These are phyloP conservation scores for Drosophila engyochracea DNA, from an alignment of 2,888 invertebrate genomes.

Conservation along the genomic window DNA sequence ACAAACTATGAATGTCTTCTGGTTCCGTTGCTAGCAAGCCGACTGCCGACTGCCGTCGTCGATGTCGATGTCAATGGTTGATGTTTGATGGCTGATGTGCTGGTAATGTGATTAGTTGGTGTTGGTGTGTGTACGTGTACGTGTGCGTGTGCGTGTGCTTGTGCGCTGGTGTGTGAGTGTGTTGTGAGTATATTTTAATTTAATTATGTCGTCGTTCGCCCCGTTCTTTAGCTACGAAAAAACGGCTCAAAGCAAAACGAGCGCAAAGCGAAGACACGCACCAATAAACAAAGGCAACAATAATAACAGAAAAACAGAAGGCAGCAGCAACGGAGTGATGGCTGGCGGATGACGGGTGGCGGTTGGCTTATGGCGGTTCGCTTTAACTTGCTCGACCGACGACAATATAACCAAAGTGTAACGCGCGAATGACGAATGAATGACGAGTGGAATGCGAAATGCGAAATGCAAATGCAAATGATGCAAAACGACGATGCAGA, in stretches of 20 bases:
- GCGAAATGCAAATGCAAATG: conserved; percentile 27
- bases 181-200: conserved; percentile 74
- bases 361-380: background rate
- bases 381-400: conserved; percentile 22
- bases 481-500: conserved; percentile 32
- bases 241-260: conserved; percentile 65
- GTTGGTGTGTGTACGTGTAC: conserved; percentile 4
- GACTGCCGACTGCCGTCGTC: conserved; percentile 47
- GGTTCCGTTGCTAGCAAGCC: conserved; percentile 41
- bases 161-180: conserved; percentile 25
- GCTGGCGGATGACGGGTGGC: background rate
- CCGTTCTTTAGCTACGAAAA: conserved; percentile 54
- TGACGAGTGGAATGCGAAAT: conserved; percentile 34
- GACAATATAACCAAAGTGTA: conserved; percentile 16
- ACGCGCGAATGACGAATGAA: conserved; percentile 44
- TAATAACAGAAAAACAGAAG: conserved; percentile 55
- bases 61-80: conserved; percentile 57
- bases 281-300: conserved; percentile 75
- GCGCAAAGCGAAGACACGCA: conserved; percentile 68
- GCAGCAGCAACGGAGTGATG: conserved; percentile 18
- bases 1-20: conserved; percentile 60
- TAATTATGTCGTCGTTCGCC: conserved; percentile 69
- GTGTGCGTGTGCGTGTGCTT: conserved; percentile 16
- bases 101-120: conserved; percentile 76
- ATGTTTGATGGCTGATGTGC: conserved; percentile 60